Evolutionary conservation across 2,797 vertebrate species (phyloP), one percentile per base, ranked within the genome.

Genomic region (Chrysocyon brachyurus): DNA sequence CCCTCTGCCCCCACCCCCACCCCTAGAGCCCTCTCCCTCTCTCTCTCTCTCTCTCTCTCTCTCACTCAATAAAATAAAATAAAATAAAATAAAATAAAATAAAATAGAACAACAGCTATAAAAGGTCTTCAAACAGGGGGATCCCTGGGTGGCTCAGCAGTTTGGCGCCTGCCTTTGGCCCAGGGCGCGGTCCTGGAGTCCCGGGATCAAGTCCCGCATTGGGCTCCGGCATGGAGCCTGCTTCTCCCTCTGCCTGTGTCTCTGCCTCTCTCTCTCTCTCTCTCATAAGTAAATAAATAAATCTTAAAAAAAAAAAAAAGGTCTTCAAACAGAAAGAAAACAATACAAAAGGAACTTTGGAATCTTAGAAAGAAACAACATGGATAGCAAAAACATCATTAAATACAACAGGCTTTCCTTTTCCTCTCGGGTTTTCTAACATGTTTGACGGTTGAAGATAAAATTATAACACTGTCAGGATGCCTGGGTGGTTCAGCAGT

Each of bases 251-350:
- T 68, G 64, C 64, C 64, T n/a, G 17, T n/a, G 17, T 68, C 64
- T n/a, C 64, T 9, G 16, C 64, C 16, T 33, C 16, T 0, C 2
- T 3, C 16, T 33, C 63, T 1, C 64, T n/a, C 63, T 66, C 31
- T 17, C 26, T 14, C 12, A 31, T 28, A 31, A n/a, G 40, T 40
- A 68, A 33, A 33, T 8, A 68, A 68, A 66, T 16, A 66, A 66
- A 31, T 14, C 54, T 46, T 46, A 1, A 54, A 54, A 54, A 54
- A 54, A 14, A 54, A 54, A 54, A 46, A 56, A 86, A 36, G 24
- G 49, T 88, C 26, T 84, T 79, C 64, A 75, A 66, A 75, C 78
- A 86, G 40, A 86, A 78, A 92, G 70, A 21, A 86, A 75, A 59
- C 11, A 28, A 64, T 40, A 64, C 54, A 36, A 73, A 40, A 49